These are phyloP conservation scores for Nothobranchius kuhntae DNA, from an alignment of 2,113 vertebrate species.

Conservation along the genomic window DNA sequence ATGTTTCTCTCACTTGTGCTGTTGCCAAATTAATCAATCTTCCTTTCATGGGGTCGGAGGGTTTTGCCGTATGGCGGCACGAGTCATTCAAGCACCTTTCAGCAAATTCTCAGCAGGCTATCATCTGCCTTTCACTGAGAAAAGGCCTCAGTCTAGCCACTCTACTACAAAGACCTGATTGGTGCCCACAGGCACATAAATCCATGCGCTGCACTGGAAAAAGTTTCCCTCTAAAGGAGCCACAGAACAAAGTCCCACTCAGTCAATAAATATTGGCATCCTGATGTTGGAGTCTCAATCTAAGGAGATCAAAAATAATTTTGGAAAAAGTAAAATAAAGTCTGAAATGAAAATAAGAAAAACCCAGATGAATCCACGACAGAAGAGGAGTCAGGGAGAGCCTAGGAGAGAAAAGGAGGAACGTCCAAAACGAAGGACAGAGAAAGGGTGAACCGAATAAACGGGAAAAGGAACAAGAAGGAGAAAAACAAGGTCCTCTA, in stretches of 20 bases:
- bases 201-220: conserved; percentile 16
- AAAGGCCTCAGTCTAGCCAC: neutral
- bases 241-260: conserved; percentile 22
- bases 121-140: neutral
- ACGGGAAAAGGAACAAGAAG: conserved; percentile 18
- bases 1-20: neutral
- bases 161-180: neutral
- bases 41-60: neutral
- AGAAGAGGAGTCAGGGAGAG: conserved; percentile 25
- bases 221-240: conserved; percentile 19
- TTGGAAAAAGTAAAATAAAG: conserved; percentile 14
- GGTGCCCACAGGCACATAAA: conserved; percentile 6
- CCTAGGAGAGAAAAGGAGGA: conserved; percentile 10
- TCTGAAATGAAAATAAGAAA: neutral
- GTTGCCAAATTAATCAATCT: neutral
- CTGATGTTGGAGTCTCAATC: neutral
- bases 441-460: conserved; percentile 46
- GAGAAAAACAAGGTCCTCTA: neutral
- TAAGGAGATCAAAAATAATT: conserved; percentile 24
- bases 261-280: conserved; percentile 37
- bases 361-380: conserved; percentile 9
- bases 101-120: neutral
- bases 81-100: neutral
- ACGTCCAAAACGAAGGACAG: conserved; percentile 43
- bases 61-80: neutral